Base-by-base conservation (phyloP, 2,797 vertebrate species). In the Syndactyla subalaris region DNA sequence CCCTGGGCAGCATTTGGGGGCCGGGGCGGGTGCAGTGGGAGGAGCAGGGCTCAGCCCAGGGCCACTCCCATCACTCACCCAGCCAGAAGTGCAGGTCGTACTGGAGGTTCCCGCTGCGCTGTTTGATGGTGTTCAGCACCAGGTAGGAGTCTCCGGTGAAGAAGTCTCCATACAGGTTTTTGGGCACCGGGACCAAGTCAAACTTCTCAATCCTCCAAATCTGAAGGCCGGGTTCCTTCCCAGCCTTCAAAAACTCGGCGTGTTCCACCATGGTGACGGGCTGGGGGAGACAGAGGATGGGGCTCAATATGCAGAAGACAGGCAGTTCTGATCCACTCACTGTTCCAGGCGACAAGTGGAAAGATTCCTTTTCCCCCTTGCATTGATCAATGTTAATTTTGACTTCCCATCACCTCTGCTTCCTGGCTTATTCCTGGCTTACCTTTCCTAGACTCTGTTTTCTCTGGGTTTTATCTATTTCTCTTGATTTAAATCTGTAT, bases 121-220 rank as follows among this genome's bases (percentile, higher is more conserved):
- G 98, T 63, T 98, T 98, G 97, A 99, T 99, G 67, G 99, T 99
- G 98, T 99, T 99, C 85, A 99, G 98, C 97, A 99, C 93, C 88
- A 99, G 90, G 45, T 99, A 99, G 48, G 99, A 99, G 9, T 99
- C 99, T 2, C 99, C 99, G 0, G 97, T 98, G 98, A 99, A 99
- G 97, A 99, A 99, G 18, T 99, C 98, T 52, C 99, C 99, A 0
- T 99, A 98, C 20, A 99, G 98, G 74, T 99, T 99, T 94, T 98
- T 96, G 1, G 99, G 99, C 86, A 99, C 99, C 0, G 99, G 98
- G 7, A 99, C 99, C 97, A 99, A 97, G 97, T 99, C 98, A 17
- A 99, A 99, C 93, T 98, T 99, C 97, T 99, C 99, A 8, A 99
- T 98, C 70, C 99, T 98, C 99, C 99, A 99, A 87, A 99, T 98